A percentile compares a stretch with the other conserved stretches of the same genome.
phyloP scores from a whole-genome alignment of 2,113 vertebrate genomes.

The Scopus umbretta region DNA sequence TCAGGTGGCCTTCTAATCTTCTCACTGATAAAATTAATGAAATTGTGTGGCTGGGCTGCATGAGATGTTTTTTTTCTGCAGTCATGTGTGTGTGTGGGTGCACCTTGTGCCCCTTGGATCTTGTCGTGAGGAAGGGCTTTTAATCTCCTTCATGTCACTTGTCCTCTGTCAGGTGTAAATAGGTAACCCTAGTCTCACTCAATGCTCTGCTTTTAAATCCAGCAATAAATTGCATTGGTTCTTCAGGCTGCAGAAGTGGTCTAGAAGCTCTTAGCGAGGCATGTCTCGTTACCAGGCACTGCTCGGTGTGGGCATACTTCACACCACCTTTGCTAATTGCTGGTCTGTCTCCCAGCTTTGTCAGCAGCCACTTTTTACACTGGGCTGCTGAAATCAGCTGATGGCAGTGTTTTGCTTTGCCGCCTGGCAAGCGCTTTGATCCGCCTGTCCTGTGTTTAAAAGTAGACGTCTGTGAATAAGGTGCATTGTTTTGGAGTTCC shows the following conservation, averaged over 20 bases:
- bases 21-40: background rate
- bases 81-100: background rate
- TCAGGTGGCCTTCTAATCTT: background rate
- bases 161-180: background rate
- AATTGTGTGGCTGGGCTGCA: background rate
- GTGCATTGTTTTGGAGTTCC: background rate
- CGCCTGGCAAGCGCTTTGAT: too few relatives aligned
- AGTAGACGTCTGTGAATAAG: background rate
- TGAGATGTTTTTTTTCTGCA: background rate
- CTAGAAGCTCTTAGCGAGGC: background rate
- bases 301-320: rapidly evolving
- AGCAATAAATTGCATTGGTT: background rate
- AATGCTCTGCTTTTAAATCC: background rate
- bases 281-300: background rate
- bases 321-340: background rate
- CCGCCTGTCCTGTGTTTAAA: background rate
- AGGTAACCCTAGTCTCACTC: background rate
- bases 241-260: background rate
- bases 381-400: background rate
- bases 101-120: background rate
- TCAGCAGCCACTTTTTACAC: background rate
- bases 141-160: background rate
- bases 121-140: background rate
- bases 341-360: background rate
- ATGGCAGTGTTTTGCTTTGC: background rate